Percentiles rank a stretch among this genome's conserved stretches.
Evolutionary conservation across 2,888 invertebrate genomes (phyloP).

Genomic region (Ormyrus rosae): DNA sequence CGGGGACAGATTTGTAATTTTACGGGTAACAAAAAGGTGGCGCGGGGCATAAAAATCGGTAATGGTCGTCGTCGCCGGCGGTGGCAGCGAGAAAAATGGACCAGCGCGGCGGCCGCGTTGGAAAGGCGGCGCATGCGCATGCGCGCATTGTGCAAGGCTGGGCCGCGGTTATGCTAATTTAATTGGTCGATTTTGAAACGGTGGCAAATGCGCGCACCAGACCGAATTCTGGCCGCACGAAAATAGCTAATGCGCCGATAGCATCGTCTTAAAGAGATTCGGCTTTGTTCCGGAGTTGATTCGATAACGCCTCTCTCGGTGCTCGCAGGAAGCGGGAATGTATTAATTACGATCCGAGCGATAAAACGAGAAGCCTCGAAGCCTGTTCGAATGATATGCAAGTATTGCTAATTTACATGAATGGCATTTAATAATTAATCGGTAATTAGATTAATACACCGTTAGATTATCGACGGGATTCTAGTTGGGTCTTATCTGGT

Average conservation of each 20-base stretch:
- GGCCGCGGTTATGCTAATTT: constrained; percentile 62
- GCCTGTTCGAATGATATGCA: too few relatives aligned
- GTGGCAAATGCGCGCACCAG: not conserved
- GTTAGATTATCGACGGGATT: too few relatives aligned
- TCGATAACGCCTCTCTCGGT: too few relatives aligned
- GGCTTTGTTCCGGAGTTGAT: too few relatives aligned
- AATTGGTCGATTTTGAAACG: constrained; percentile 61
- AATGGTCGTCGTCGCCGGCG: not conserved
- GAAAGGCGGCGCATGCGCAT: constrained; percentile 37
- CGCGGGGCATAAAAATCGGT: constrained; percentile 27
- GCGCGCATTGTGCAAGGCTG: constrained; percentile 57
- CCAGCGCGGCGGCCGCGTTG: constrained; percentile 39
- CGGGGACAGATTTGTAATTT: constrained; percentile 24
- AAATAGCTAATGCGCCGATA: not conserved
- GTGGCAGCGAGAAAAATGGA: constrained; percentile 36
- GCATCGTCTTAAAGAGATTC: too few relatives aligned
- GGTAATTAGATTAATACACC: too few relatives aligned
- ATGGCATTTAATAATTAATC: too few relatives aligned
- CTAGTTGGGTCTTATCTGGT: too few relatives aligned
- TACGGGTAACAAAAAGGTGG: not conserved
- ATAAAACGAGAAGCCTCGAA: too few relatives aligned
- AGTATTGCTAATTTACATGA: too few relatives aligned
- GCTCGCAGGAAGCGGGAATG: too few relatives aligned
- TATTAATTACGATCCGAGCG: too few relatives aligned
- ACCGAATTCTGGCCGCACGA: not conserved